phyloP scores from a whole-genome alignment of 2,113 vertebrate genomes.

The Phyllopteryx taeniolatus region DNA sequence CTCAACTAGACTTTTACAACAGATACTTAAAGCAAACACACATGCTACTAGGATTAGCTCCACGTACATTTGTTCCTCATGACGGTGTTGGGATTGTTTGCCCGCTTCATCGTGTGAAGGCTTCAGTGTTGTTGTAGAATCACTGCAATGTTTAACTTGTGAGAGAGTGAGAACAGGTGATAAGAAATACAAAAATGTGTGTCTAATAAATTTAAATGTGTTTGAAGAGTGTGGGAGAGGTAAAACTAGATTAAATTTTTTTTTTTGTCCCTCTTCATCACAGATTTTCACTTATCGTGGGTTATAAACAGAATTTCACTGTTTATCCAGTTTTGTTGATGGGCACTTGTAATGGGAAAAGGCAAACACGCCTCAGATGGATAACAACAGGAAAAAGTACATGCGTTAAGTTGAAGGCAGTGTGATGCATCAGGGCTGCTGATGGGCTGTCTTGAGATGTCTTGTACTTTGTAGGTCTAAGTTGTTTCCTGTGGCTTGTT shows the following conservation, averaged over 20 bases:
- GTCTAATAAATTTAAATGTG: not conserved
- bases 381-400: conserved; percentile 21
- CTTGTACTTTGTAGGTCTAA: conserved; percentile 15
- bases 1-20: no score
- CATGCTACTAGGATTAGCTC: no score
- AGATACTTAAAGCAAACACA: not conserved
- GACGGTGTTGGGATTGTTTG: no score
- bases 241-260: not conserved
- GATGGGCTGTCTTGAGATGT: conserved; percentile 41
- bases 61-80: no score
- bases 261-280: not conserved
- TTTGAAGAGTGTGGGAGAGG: no score
- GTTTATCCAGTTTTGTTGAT: conserved; percentile 35
- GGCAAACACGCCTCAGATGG: conserved; percentile 5
- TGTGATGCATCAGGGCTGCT: conserved; percentile 19
- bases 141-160: not conserved
- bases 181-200: not conserved
- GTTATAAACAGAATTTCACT: conserved; percentile 13
- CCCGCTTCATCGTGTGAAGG: not conserved
- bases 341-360: conserved; percentile 44
- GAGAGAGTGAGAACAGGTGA: not conserved
- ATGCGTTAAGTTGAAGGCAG: conserved; percentile 14
- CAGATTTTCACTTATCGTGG: not conserved
- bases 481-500: conserved; percentile 29
- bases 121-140: not conserved